Percentiles rank a stretch among this genome's conserved stretches.
Evolutionary conservation across 2,888 invertebrate species (phyloP).

Genomic region (Amaurobius ferox): DNA sequence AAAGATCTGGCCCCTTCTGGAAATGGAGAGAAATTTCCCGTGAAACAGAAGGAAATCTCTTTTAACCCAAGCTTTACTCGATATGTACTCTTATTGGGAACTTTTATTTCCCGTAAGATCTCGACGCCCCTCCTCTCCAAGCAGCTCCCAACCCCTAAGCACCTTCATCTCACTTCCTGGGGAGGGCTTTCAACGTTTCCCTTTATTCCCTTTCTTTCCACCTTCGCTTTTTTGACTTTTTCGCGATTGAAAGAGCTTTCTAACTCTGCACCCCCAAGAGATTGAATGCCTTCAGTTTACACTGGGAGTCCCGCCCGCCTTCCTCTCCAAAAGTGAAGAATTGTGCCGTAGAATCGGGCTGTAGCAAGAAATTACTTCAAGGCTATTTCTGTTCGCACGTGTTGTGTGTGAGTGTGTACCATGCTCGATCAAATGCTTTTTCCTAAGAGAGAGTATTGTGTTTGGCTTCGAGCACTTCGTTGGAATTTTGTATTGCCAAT

Average conservation of each 20-base stretch:
- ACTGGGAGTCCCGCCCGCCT: slow-evolving; percentile 31
- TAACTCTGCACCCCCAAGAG: slow-evolving; percentile 29
- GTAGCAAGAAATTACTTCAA: slow-evolving; percentile 57
- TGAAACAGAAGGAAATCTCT: slow-evolving; percentile 36
- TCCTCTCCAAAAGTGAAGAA: slow-evolving; percentile 13
- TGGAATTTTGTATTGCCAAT: slow-evolving; percentile 46
- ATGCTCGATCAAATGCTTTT: slow-evolving; percentile 17
- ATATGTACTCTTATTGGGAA: slow-evolving; percentile 32
- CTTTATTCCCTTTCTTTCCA: not conserved
- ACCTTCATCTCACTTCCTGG: slow-evolving; percentile 39
- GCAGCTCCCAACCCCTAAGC: slow-evolving; percentile 4
- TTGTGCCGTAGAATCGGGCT: not conserved
- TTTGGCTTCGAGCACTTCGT: slow-evolving; percentile 46
- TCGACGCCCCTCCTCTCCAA: not conserved
- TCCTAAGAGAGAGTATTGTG: slow-evolving; percentile 35
- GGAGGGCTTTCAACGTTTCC: slow-evolving; percentile 23
- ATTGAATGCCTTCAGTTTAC: slow-evolving; percentile 51
- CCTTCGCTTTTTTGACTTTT: slow-evolving; percentile 10
- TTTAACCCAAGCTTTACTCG: slow-evolving; percentile 35
- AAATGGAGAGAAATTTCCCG: slow-evolving; percentile 17
- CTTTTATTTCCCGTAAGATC: slow-evolving; percentile 47
- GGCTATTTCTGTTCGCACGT: slow-evolving; percentile 39
- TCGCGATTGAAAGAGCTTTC: slow-evolving; percentile 53
- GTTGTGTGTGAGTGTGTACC: slow-evolving; percentile 1
- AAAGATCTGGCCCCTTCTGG: not conserved